Conservation (phyloP, 2,797 vertebrate genomes). For the Phoxinus dragarum region DNA sequence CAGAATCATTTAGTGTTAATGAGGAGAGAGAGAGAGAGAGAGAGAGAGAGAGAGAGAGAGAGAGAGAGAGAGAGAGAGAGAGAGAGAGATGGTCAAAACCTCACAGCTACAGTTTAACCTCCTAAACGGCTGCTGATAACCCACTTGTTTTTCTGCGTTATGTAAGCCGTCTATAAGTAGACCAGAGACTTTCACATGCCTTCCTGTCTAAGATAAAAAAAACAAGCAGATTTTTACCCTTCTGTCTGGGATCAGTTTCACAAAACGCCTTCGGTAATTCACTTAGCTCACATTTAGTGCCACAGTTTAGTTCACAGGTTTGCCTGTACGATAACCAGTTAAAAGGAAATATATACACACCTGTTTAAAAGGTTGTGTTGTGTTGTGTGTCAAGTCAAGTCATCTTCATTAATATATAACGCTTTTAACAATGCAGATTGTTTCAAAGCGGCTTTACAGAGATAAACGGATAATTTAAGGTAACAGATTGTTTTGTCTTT, state of each 20-base stretch:
- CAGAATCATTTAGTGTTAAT: too few relatives aligned
- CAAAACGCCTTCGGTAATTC: not conserved
- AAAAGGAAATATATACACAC: not conserved
- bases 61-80: too few relatives aligned
- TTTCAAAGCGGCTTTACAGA: too few relatives aligned
- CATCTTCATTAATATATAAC: too few relatives aligned
- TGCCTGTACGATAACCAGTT: not conserved
- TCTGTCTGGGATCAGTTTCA: constrained; percentile 28
- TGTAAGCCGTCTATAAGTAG: constrained; percentile 58
- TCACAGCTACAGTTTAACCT: constrained; percentile 56
- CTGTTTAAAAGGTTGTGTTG: not conserved
- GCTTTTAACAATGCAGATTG: too few relatives aligned
- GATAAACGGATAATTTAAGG: too few relatives aligned
- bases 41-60: too few relatives aligned
- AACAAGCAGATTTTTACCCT: constrained; percentile 3
- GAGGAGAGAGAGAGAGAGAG: too few relatives aligned
- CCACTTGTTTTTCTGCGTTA: constrained; percentile 60
- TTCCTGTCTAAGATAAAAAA: constrained; percentile 61
- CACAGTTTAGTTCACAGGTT: not conserved
- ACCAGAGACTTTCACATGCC: constrained; percentile 56
- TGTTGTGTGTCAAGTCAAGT: too few relatives aligned
- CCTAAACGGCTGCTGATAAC: constrained; percentile 56
- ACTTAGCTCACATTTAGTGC: not conserved
- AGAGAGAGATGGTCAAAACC: constrained; percentile 47
- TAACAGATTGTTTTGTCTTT: too few relatives aligned